Percentiles rank a stretch among this genome's conserved stretches.
Conservation (phyloP, 2,797 vertebrate genomes). For the Gallinago solitaria region DNA sequence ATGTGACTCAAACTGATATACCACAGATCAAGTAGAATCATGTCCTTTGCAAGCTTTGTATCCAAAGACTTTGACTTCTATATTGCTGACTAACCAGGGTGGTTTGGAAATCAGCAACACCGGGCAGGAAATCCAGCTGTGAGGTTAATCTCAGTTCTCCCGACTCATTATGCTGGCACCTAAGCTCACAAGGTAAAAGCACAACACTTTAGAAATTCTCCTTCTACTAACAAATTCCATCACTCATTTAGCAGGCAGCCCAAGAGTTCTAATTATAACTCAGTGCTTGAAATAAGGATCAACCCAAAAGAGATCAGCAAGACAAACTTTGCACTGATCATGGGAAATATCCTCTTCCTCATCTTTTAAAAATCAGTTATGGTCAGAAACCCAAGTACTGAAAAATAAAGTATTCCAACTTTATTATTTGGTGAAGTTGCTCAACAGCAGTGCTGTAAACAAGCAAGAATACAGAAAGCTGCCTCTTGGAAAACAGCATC, state of each 20-base stretch:
- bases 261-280: neutral
- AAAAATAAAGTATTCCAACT: neutral
- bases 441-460: neutral
- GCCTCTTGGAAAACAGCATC: neutral
- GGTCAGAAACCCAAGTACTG: neutral
- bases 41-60: neutral
- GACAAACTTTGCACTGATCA: neutral
- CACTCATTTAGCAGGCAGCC: neutral
- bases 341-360: neutral
- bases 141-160: neutral
- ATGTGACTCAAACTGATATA: neutral
- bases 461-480: neutral
- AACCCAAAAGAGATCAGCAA: neutral
- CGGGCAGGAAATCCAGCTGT: neutral
- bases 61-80: neutral
- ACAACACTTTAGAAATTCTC: neutral
- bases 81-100: neutral
- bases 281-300: neutral
- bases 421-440: neutral
- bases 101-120: neutral
- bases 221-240: neutral
- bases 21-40: neutral
- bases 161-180: neutral
- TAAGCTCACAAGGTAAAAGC: neutral
- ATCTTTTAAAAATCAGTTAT: neutral